phyloP scores from a whole-genome alignment of 2,888 invertebrate genomes.

The Ichneumoninae sp. region DNA sequence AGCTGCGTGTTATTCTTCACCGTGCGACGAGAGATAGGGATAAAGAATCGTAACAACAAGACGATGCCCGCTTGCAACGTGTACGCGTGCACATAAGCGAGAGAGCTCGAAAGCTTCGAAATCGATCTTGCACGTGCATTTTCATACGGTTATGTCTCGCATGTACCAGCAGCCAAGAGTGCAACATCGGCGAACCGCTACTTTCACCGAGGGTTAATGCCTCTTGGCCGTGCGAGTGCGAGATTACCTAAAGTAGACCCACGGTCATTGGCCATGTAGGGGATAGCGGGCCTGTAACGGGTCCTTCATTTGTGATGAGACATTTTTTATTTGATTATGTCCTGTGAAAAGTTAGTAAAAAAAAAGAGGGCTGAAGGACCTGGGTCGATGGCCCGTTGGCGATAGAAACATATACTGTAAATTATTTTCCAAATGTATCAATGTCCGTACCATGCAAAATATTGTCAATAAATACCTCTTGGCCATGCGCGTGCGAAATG shows the following conservation, averaged over 20 bases:
- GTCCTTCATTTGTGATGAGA: too few species aligned
- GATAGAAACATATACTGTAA: too few species aligned
- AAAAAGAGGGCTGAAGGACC: too few species aligned
- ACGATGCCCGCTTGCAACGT: background rate
- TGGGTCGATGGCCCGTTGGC: too few species aligned
- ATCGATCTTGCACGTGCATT: constrained; percentile 17
- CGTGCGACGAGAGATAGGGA: constrained; percentile 20
- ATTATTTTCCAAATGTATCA: too few species aligned
- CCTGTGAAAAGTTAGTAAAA: too few species aligned
- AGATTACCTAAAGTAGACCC: constrained; percentile 10
- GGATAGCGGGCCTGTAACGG: too few species aligned
- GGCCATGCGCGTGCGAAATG: constrained; percentile 19
- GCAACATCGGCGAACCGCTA: constrained; percentile 69
- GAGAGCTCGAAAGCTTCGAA: constrained; percentile 17
- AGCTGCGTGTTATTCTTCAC: background rate
- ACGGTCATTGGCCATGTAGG: background rate
- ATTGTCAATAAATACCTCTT: too few species aligned
- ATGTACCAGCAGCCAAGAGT: constrained; percentile 60
- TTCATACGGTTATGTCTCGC: constrained; percentile 17
- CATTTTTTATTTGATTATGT: too few species aligned
- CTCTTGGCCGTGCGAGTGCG: constrained; percentile 17
- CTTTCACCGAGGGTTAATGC: constrained; percentile 80
- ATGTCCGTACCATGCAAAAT: too few species aligned
- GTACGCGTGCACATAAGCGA: background rate
- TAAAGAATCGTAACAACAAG: background rate